Evolutionary conservation across 2,113 vertebrate genomes (phyloP), one percentile per base, ranked within the genome.

Genomic region (Arizona elegans): DNA sequence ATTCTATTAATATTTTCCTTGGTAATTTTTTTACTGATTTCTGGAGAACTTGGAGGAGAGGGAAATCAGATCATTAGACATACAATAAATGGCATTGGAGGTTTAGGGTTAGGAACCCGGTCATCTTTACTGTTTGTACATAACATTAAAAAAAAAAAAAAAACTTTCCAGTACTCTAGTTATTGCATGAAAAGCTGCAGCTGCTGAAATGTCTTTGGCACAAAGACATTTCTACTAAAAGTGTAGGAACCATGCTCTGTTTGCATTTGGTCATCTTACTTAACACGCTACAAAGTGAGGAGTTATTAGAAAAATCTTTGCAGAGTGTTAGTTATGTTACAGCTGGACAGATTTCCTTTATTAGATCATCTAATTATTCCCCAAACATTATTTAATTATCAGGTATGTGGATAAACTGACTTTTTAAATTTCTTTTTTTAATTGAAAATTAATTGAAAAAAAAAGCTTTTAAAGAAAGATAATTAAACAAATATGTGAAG

Each of bases 361-460:
- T 96, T 96, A 97, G 95, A 94, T 97, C 95, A 97, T 95, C 88
- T 95, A 97, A 97, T 98, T 97, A 97, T 96, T 98, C 96, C 97
- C 97, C 95, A 96, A 97, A 95, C 96, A 97, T 89, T 96, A 97
- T 94, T 97, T 98, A 98, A 97, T 98, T 97, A 97, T 96, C 96
- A 98, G 97, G 96, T 97, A 96, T 96, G 96, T 93, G 94, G 96
- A 96, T 96, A 97, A 98, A 97, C 96, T 26, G 93, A 94, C 96
- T 96, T 96, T 97, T 97, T 97, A 97, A 96, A 97, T 96, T 97
- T 97, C 93, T 93, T 97, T 95, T 97, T 97, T 97, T 96, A 97
- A 98, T 97, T 98, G 97, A 97, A 97, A 97, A 98, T 97, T 98
- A 98, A 98, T 97, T 98, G 97, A 97, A 97, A 97, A 62, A 59